A percentile compares a stretch with the other conserved stretches of the same genome.
phyloP scores from a whole-genome alignment of 1,140 invertebrate species.

The Plutomurus gul region DNA sequence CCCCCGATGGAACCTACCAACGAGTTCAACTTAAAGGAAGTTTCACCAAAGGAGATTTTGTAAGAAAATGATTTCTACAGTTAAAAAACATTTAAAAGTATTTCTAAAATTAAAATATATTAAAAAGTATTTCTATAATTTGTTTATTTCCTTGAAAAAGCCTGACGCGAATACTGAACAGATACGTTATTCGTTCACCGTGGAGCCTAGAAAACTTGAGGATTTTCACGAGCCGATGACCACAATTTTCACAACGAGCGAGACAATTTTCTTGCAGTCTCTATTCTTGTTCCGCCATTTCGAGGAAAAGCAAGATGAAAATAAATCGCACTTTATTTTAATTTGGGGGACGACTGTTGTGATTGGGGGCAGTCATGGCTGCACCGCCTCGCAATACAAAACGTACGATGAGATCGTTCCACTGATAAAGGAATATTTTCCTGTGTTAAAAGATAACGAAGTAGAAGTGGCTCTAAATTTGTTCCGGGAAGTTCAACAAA shows the following conservation, averaged over 20 bases:
- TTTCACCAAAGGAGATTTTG: slow-evolving; percentile 31
- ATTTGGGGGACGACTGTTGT: slow-evolving; percentile 13
- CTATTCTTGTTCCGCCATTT: slow-evolving; percentile 2
- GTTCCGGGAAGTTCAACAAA: no score
- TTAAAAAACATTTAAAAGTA: no score
- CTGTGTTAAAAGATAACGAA: no score
- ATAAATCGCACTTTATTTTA: neutral
- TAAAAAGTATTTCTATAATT: neutral
- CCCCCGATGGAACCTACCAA: neutral
- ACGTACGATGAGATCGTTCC: no score
- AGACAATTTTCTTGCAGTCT: neutral
- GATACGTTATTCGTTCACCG: neutral
- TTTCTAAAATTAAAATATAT: no score
- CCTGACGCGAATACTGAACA: neutral
- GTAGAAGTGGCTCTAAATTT: no score
- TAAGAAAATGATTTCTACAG: no score
- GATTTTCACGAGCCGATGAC: neutral
- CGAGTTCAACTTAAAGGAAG: neutral
- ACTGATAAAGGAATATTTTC: no score
- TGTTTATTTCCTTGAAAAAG: neutral
- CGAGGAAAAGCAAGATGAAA: neutral
- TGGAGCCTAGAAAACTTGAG: neutral
- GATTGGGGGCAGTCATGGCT: neutral
- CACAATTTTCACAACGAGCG: neutral
- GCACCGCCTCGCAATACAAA: no score